Conservation (phyloP, 1,140 invertebrate species). For the Leptopilina boulardi region DNA sequence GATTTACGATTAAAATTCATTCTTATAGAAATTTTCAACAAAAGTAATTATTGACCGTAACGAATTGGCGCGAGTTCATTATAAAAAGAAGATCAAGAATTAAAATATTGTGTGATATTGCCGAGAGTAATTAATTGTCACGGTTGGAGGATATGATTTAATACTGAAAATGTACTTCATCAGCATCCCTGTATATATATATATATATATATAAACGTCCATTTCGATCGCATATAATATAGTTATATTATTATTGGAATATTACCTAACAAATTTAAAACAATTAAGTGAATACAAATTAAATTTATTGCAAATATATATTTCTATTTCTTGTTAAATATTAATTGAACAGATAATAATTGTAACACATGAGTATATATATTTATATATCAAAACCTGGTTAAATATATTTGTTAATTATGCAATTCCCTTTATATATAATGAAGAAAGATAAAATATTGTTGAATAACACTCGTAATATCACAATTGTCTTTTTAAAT, state of each 20-base stretch:
- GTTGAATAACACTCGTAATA: background rate
- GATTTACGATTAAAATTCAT: background rate
- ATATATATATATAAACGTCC: too few species aligned
- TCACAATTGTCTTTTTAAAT: background rate
- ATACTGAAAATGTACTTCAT: conserved; percentile 10
- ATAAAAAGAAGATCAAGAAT: background rate
- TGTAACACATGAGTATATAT: background rate
- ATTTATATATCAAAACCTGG: background rate
- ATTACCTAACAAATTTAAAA: background rate
- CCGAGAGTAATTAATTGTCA: conserved; percentile 12
- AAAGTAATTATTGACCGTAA: background rate
- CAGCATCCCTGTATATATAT: background rate
- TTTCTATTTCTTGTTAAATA: too few species aligned
- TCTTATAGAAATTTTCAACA: background rate
- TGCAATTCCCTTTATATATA: background rate
- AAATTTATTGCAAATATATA: background rate
- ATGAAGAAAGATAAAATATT: background rate
- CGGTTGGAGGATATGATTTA: conserved; percentile 12
- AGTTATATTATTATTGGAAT: background rate
- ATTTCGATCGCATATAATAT: background rate
- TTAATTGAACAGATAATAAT: background rate
- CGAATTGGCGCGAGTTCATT: background rate
- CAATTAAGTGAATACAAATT: background rate
- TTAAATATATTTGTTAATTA: background rate
- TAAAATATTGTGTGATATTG: background rate